A percentile compares a stretch with the other conserved stretches of the same genome.
These are phyloP conservation scores for Furcifer pardalis DNA, from an alignment of 2,797 vertebrate genomes.

Conservation along the genomic window DNA sequence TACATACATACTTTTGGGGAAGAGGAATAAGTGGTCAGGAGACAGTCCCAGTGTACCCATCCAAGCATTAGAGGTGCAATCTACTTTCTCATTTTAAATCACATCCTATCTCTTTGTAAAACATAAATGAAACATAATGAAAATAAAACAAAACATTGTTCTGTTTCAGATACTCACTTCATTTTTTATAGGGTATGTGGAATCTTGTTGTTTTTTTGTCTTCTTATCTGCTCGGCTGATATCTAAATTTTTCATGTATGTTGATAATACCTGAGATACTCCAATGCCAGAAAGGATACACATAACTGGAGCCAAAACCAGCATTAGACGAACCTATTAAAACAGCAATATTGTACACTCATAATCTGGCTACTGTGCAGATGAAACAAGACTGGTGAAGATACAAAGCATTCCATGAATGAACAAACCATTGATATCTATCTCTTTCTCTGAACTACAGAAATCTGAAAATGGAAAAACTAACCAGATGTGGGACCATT, in stretches of 20 bases:
- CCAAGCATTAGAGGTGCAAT: fast-evolving
- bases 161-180: conserved; percentile 77
- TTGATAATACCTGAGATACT: conserved; percentile 95
- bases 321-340: conserved; percentile 93
- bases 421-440: too few species aligned
- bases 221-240: conserved; percentile 96
- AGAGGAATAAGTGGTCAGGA: not conserved
- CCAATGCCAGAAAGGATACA: conserved; percentile 98
- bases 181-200: conserved; percentile 97
- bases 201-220: conserved; percentile 93
- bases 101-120: not conserved
- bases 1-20: too few species aligned
- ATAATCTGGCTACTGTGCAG: fast-evolving
- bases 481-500: not conserved
- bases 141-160: too few species aligned
- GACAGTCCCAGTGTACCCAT: not conserved
- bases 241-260: conserved; percentile 98
- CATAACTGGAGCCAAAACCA: conserved; percentile 98
- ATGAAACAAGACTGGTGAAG: not conserved
- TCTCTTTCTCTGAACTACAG: too few species aligned
- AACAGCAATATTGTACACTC: not conserved
- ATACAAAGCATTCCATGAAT: not conserved
- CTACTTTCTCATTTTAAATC: not conserved
- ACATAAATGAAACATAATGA: not conserved
- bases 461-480: not conserved